These are phyloP conservation scores for Melipona quadrifasciata DNA, from an alignment of 1,140 invertebrate genomes.

Conservation along the genomic window DNA sequence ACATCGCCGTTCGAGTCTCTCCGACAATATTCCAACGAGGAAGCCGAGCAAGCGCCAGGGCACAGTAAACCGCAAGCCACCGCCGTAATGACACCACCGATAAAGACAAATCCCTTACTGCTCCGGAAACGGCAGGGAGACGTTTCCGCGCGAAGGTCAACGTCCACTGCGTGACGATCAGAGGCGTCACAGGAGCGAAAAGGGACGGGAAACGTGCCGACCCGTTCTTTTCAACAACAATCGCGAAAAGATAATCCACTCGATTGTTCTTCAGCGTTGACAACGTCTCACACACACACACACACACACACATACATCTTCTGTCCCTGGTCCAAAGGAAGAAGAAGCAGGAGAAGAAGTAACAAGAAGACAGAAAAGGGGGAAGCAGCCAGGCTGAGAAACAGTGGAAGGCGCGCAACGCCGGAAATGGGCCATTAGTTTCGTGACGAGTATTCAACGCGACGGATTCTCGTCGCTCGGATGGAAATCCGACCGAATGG, in stretches of 20 bases:
- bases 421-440: conserved; percentile 65
- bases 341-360: neutral
- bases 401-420: conserved; percentile 37
- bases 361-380: neutral
- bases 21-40: neutral
- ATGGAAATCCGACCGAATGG: conserved; percentile 60
- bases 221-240: neutral
- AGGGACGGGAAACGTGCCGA: too few relatives aligned
- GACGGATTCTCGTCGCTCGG: conserved; percentile 60
- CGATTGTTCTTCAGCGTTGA: conserved; percentile 21
- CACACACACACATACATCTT: too few relatives aligned
- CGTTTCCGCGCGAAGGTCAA: conserved; percentile 18
- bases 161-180: neutral
- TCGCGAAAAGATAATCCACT: conserved; percentile 34
- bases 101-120: neutral
- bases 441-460: conserved; percentile 64
- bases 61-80: neutral
- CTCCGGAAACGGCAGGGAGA: neutral
- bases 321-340: too few relatives aligned
- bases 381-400: conserved; percentile 9
- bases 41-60: neutral
- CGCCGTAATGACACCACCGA: neutral
- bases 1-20: neutral
- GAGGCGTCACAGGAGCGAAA: too few relatives aligned
- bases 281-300: too few relatives aligned